These are phyloP conservation scores for Opisthocomus hoazin DNA, from an alignment of 2,113 vertebrate genomes.

Conservation along the genomic window DNA sequence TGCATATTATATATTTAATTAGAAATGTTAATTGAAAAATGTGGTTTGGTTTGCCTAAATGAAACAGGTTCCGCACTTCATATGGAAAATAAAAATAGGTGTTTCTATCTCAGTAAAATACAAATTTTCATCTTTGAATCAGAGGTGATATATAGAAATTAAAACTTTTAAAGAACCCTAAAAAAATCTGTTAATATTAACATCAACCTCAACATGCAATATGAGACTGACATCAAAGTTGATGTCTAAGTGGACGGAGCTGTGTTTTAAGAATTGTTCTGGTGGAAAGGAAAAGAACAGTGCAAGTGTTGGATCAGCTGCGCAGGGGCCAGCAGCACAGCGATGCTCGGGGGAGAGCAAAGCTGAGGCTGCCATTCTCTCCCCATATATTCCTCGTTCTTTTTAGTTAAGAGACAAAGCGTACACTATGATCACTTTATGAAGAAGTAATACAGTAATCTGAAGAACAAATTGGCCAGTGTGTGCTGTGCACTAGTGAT, in stretches of 20 bases:
- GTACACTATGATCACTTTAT: neutral
- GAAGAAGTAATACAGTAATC: neutral
- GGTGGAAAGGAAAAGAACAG: neutral
- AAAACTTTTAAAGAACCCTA: neutral
- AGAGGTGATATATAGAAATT: neutral
- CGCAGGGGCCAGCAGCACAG: neutral
- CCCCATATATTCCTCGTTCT: neutral
- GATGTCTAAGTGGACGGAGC: neutral
- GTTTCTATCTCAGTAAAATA: neutral
- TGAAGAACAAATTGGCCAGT: neutral
- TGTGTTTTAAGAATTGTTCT: neutral
- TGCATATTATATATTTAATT: neutral
- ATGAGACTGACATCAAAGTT: neutral
- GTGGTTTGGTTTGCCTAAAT: neutral
- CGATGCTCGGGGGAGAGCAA: accelerated
- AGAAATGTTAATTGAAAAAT: neutral
- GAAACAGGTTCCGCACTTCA: neutral
- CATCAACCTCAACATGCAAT: neutral
- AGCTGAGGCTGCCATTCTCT: accelerated
- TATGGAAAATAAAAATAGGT: neutral
- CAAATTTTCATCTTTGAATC: neutral
- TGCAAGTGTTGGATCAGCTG: neutral
- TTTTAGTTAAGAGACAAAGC: neutral
- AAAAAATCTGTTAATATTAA: neutral
- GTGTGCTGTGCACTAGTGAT: neutral